These are phyloP conservation scores for Brachionus asplanchnoidis DNA, from an alignment of 1,140 invertebrate species.

Conservation along the genomic window DNA sequence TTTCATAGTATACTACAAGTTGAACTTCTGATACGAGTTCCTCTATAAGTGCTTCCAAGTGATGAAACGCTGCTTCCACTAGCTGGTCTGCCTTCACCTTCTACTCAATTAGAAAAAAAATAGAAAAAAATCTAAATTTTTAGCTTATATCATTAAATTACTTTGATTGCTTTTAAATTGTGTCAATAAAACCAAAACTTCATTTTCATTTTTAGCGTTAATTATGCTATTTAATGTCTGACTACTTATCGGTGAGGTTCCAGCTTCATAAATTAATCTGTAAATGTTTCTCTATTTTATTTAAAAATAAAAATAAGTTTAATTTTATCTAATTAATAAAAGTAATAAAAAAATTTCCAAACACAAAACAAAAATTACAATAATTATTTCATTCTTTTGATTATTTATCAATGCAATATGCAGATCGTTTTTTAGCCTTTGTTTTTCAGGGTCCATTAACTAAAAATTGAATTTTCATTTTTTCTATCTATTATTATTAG, in stretches of 20 bases:
- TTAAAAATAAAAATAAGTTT: no score
- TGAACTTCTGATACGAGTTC: constrained; percentile 2
- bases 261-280: not conserved
- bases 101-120: not conserved
- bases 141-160: not conserved
- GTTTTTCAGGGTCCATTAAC: constrained; percentile 36
- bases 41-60: not conserved
- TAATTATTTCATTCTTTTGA: not conserved
- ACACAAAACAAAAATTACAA: not conserved
- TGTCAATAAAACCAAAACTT: not conserved
- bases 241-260: not conserved
- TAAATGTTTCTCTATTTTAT: not conserved
- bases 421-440: constrained; percentile 28
- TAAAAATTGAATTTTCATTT: not conserved
- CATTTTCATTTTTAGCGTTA: constrained; percentile 6
- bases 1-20: constrained; percentile 28
- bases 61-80: constrained; percentile 18
- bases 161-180: not conserved
- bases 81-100: not conserved
- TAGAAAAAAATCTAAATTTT: not conserved
- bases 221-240: not conserved
- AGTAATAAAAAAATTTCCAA: no score
- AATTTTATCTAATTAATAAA: no score
- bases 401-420: constrained; percentile 22
- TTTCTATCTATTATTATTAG: not conserved